Conservation (phyloP, 2,888 invertebrate species). For the Peribatodes rhomboidaria region DNA sequence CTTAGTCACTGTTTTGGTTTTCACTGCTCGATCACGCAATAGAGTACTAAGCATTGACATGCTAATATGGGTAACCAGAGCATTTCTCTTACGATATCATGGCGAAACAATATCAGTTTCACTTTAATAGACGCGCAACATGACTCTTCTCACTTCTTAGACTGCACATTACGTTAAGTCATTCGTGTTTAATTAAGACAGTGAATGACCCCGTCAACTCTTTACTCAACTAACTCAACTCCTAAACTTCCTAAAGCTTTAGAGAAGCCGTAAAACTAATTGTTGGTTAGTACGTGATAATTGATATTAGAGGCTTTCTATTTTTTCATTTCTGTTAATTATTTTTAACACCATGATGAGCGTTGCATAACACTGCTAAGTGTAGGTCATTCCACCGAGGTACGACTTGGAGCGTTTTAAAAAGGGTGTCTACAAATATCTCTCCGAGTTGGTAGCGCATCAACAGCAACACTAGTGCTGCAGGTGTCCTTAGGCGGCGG, state of each 20-base stretch:
- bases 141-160: slow-evolving; percentile 10
- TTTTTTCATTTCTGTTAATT: not conserved
- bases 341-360: not conserved
- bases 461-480: too few relatives aligned
- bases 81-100: slow-evolving; percentile 38
- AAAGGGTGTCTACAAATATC: too few relatives aligned
- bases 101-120: slow-evolving; percentile 45
- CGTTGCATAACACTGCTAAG: not conserved
- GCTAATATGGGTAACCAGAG: slow-evolving; percentile 43
- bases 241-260: too few relatives aligned
- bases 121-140: slow-evolving; percentile 38
- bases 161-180: not conserved
- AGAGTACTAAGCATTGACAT: slow-evolving; percentile 23
- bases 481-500: too few relatives aligned
- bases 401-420: too few relatives aligned
- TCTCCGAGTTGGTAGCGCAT: too few relatives aligned
- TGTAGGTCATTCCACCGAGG: too few relatives aligned
- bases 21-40: slow-evolving; percentile 7
- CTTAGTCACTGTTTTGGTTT: slow-evolving; percentile 14
- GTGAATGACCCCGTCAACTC: not conserved
- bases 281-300: not conserved
- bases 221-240: too few relatives aligned
- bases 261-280: not conserved
- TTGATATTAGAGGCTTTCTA: not conserved
- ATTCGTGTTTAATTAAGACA: not conserved